Percentiles rank a stretch among this genome's conserved stretches.
Evolutionary conservation across 2,113 vertebrate genomes (phyloP).

Genomic region (Murina feae): DNA sequence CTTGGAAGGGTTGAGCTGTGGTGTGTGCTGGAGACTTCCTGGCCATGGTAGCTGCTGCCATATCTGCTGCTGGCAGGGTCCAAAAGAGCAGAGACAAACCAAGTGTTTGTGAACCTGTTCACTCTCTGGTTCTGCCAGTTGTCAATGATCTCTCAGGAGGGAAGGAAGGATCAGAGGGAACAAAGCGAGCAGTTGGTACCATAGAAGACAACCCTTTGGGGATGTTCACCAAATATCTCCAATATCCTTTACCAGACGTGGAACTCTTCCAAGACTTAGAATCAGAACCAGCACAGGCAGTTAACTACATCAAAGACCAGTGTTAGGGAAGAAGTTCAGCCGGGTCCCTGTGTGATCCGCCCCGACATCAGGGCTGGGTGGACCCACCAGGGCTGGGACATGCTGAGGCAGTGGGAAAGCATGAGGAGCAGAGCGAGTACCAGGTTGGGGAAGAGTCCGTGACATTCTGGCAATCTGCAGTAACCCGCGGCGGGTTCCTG

Average conservation of each 20-base stretch:
- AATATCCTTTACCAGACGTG: background rate
- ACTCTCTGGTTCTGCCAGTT: background rate
- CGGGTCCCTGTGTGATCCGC: background rate
- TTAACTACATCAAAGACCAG: background rate
- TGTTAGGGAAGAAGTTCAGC: background rate
- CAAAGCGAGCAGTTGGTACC: background rate
- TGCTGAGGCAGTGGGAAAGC: background rate
- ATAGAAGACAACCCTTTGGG: background rate
- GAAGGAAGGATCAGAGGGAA: background rate
- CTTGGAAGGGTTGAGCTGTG: too few species aligned
- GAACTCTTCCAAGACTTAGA: background rate
- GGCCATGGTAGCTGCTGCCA: fast-evolving
- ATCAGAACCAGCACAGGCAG: background rate
- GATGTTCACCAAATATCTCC: background rate
- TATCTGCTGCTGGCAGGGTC: background rate
- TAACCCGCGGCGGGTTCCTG: background rate
- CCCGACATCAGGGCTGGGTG: too few species aligned
- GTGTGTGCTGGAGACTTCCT: background rate
- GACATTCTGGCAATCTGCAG: background rate
- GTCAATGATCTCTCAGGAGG: background rate
- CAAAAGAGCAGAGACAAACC: background rate
- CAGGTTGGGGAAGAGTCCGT: background rate
- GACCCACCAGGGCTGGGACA: background rate
- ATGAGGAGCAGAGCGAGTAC: background rate
- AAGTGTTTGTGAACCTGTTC: background rate